These are phyloP conservation scores for Psilopogon haemacephalus DNA, from an alignment of 2,113 vertebrate genomes.

Conservation along the genomic window DNA sequence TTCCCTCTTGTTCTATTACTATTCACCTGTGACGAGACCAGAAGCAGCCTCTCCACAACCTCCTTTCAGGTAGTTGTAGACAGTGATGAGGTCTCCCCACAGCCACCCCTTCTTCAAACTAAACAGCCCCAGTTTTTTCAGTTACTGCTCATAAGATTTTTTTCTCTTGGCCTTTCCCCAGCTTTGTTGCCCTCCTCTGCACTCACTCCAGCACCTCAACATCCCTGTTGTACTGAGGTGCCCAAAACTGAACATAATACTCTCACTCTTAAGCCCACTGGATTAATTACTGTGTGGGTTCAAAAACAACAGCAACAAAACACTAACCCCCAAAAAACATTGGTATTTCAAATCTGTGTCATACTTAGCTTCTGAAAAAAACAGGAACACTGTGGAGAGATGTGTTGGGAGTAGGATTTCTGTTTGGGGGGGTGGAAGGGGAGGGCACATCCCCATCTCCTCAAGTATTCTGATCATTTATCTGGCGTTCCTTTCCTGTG, in stretches of 20 bases:
- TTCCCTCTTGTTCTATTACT: too few relatives aligned
- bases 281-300: slow-evolving; percentile 25
- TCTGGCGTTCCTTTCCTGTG: background rate
- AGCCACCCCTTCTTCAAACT: too few relatives aligned
- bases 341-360: background rate
- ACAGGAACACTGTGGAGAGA: background rate
- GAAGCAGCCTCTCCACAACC: too few relatives aligned
- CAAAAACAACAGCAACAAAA: background rate
- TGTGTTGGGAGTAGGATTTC: background rate
- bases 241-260: background rate
- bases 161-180: too few relatives aligned
- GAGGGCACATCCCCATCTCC: fast-evolving
- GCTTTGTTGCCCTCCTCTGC: too few relatives aligned
- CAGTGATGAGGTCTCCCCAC: too few relatives aligned
- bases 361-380: slow-evolving; percentile 1
- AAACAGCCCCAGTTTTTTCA: too few relatives aligned
- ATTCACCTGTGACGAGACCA: too few relatives aligned
- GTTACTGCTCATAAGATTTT: too few relatives aligned
- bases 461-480: background rate
- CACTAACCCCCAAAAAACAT: background rate
- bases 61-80: too few relatives aligned
- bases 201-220: too few relatives aligned
- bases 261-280: slow-evolving; percentile 26
- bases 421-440: background rate
- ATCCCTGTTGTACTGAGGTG: too few relatives aligned